phyloP scores from a whole-genome alignment of 2,888 invertebrate genomes.

The Encarsia formosa region DNA sequence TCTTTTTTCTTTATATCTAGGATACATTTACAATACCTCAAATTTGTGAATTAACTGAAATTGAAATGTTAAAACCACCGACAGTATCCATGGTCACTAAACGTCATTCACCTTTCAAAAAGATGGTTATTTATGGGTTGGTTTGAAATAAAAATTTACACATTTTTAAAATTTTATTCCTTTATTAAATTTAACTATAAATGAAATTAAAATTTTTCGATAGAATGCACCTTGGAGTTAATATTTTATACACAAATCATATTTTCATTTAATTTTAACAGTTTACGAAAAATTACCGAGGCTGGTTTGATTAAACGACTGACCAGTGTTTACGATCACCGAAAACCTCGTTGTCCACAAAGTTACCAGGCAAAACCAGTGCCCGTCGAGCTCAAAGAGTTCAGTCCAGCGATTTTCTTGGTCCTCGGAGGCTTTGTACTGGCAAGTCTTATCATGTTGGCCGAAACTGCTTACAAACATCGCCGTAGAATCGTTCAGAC shows the following conservation, averaged over 20 bases:
- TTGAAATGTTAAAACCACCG: constrained; percentile 32
- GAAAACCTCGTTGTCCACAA: constrained; percentile 37
- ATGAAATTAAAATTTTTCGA: no score
- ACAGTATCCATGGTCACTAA: constrained; percentile 34
- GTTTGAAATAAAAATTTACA: not conserved
- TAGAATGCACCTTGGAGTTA: no score
- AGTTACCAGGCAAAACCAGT: constrained; percentile 37
- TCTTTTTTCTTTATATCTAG: constrained; percentile 21
- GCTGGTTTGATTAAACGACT: constrained; percentile 33
- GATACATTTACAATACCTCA: constrained; percentile 62
- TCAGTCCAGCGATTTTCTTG: constrained; percentile 37
- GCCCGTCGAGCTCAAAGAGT: constrained; percentile 38
- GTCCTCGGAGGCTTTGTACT: constrained; percentile 15
- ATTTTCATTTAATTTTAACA: constrained; percentile 10
- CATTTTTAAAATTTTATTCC: no score
- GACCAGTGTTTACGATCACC: constrained; percentile 33
- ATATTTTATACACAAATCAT: no score
- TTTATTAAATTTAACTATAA: no score
- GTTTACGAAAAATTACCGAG: constrained; percentile 37
- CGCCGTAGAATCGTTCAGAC: no score
- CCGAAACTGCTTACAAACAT: no score
- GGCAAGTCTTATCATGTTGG: no score
- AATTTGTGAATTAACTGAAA: constrained; percentile 64
- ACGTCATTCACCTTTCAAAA: constrained; percentile 38
- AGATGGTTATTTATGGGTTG: constrained; percentile 40